phyloP scores from a whole-genome alignment of 2,797 vertebrate genomes.

The Columba guinea region DNA sequence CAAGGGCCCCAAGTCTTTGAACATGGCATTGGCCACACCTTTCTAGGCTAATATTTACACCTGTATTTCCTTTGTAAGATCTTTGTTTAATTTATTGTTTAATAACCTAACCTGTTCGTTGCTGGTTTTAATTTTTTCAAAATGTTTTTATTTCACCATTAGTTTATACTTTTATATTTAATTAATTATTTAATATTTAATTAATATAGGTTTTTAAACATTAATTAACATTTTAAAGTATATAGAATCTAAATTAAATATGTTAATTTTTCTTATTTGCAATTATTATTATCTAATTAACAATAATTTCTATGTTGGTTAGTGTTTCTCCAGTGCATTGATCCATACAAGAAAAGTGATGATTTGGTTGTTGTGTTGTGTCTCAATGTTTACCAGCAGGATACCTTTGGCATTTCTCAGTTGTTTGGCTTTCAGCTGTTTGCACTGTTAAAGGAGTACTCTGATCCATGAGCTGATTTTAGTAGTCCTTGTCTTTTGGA shows the following conservation, averaged over 20 bases:
- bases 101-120: background rate
- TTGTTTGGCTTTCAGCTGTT: background rate
- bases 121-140: background rate
- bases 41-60: background rate
- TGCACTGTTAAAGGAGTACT: background rate
- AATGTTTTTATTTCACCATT: background rate
- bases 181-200: background rate
- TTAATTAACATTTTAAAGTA: background rate
- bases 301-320: background rate
- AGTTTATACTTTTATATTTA: background rate
- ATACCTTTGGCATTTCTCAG: background rate
- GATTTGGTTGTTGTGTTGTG: background rate
- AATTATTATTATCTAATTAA: background rate
- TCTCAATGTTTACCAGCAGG: background rate
- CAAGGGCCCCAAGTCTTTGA: background rate
- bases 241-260: background rate
- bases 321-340: background rate
- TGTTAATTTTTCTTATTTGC: background rate
- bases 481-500: background rate
- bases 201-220: background rate
- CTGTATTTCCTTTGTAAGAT: background rate
- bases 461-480: background rate
- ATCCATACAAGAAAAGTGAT: rapidly evolving
- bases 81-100: background rate
- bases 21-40: rapidly evolving